Evolutionary conservation across 2,888 invertebrate genomes (phyloP).

Genomic region (Terebella lapidaria): DNA sequence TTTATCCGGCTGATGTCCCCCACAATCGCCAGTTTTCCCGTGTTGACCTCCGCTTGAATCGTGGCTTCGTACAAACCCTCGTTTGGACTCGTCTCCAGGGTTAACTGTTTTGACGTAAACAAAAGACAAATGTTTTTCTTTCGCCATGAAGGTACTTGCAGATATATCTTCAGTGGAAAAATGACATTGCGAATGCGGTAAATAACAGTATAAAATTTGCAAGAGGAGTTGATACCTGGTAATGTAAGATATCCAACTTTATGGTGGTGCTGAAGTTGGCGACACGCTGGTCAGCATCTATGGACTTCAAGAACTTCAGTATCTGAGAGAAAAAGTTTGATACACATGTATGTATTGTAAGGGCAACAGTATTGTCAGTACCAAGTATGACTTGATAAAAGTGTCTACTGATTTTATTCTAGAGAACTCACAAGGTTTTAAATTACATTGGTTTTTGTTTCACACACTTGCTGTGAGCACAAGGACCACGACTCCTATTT

Average conservation of each 20-base stretch:
- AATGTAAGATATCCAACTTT: constrained; percentile 8
- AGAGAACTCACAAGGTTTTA: too few species aligned
- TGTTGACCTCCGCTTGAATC: constrained; percentile 18
- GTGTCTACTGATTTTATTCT: too few species aligned
- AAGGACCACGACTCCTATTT: too few species aligned
- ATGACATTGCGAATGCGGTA: too few species aligned
- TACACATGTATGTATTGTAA: too few species aligned
- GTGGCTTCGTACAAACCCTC: constrained; percentile 39
- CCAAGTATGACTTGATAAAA: too few species aligned
- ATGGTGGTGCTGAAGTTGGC: constrained; percentile 31
- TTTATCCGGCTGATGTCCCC: constrained; percentile 34
- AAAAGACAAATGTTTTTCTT: too few species aligned
- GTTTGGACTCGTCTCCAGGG: constrained; percentile 34
- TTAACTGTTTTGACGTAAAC: constrained; percentile 32
- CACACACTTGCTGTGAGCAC: too few species aligned
- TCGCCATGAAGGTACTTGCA: neutral
- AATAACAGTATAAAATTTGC: neutral
- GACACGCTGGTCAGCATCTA: constrained; percentile 30
- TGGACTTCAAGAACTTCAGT: constrained; percentile 29
- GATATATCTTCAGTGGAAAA: too few species aligned
- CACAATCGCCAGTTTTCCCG: constrained; percentile 8
- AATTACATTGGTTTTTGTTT: too few species aligned
- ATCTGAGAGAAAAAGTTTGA: constrained; percentile 28
- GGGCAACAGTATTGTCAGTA: too few species aligned
- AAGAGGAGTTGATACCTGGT: constrained; percentile 8